phyloP scores from a whole-genome alignment of 2,888 invertebrate genomes.

The Chymomyza procnemis region DNA sequence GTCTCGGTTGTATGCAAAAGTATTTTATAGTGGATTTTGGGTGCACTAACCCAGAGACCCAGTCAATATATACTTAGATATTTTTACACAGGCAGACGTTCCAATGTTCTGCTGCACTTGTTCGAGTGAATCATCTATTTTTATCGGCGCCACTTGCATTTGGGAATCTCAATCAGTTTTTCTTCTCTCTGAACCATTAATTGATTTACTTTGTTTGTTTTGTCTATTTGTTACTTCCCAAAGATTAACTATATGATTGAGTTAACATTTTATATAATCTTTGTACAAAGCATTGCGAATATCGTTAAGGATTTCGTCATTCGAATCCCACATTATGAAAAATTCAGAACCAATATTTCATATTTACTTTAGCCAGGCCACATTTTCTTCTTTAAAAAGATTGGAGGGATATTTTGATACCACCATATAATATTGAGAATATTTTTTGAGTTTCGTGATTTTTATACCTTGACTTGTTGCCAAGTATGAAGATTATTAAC shows the following conservation, averaged over 20 bases:
- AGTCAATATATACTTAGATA: neutral
- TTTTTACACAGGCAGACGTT: neutral
- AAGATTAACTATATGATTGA: neutral
- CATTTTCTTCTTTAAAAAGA: no score
- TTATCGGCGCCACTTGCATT: slow-evolving; percentile 7
- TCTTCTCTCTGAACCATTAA: neutral
- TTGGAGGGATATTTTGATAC: no score
- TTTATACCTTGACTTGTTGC: no score
- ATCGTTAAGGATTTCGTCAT: no score
- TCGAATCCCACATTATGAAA: no score
- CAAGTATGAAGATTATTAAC: no score
- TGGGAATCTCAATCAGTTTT: neutral
- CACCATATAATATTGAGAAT: no score
- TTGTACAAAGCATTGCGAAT: no score
- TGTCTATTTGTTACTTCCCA: neutral
- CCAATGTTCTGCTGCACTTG: neutral
- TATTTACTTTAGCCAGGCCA: no score
- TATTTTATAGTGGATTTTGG: slow-evolving; percentile 40
- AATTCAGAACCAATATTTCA: no score
- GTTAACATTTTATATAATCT: neutral
- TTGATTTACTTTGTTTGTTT: neutral
- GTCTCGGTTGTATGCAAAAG: neutral
- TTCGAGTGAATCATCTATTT: slow-evolving; percentile 18
- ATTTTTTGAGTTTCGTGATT: no score
- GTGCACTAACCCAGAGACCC: slow-evolving; percentile 37